phyloP scores from a whole-genome alignment of 2,888 invertebrate species.

The Nemotelus pantherinus region DNA sequence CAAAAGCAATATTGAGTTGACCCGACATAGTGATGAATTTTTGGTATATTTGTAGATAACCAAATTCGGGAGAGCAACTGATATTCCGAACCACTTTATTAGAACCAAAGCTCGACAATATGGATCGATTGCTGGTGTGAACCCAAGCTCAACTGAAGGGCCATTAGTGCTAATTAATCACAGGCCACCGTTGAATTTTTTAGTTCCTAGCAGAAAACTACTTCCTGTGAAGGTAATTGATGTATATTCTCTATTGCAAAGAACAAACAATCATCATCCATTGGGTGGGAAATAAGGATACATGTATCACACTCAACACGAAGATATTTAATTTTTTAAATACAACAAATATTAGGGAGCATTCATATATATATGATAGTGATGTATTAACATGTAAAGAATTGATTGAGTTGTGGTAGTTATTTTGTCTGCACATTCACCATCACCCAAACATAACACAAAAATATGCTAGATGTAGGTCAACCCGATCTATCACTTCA shows the following conservation, averaged over 20 bases:
- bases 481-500: too few relatives aligned
- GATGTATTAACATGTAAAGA: too few relatives aligned
- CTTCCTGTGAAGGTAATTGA: conserved; percentile 66
- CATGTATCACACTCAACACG: neutral
- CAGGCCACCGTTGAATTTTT: conserved; percentile 68
- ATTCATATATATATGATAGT: too few relatives aligned
- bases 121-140: conserved; percentile 67
- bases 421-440: too few relatives aligned
- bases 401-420: too few relatives aligned
- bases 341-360: too few relatives aligned
- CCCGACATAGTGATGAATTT: neutral
- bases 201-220: conserved; percentile 57
- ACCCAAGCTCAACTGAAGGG: conserved; percentile 65
- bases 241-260: neutral
- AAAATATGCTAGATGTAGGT: too few relatives aligned
- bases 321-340: too few relatives aligned
- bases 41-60: conserved; percentile 66
- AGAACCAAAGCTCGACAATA: conserved; percentile 66
- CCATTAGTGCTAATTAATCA: conserved; percentile 68
- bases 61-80: conserved; percentile 70
- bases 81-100: conserved; percentile 70
- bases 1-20: neutral
- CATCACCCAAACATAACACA: too few relatives aligned
- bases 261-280: neutral
- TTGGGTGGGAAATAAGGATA: neutral